phyloP scores from a whole-genome alignment of 2,797 vertebrate species.

The Mycteria americana region DNA sequence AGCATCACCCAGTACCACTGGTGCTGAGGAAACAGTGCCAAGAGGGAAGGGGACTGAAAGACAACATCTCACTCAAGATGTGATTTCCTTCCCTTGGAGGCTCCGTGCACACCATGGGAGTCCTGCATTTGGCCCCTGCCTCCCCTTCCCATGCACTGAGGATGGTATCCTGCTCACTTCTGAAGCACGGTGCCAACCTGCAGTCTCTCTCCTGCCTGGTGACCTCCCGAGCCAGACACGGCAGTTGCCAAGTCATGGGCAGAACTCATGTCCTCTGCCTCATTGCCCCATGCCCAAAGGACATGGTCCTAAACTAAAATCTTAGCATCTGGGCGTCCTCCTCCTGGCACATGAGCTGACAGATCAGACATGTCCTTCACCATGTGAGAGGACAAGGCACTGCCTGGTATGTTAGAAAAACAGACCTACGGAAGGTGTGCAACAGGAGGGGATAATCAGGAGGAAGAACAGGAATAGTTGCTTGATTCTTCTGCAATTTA shows the following conservation, averaged over 20 bases:
- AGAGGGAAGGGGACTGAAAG: not conserved
- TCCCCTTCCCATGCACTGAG: not conserved
- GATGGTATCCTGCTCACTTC: not conserved
- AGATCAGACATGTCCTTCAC: not conserved
- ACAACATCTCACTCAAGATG: fast-evolving
- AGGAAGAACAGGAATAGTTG: not conserved
- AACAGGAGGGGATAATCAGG: not conserved
- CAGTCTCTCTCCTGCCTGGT: not conserved
- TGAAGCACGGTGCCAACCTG: not conserved
- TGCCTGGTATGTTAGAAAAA: not conserved
- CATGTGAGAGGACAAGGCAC: not conserved
- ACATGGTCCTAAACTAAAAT: not conserved
- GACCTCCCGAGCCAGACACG: not conserved
- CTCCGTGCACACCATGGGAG: not conserved
- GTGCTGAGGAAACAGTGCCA: not conserved
- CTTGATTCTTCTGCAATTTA: not conserved
- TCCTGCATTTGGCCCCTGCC: not conserved
- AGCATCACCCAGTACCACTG: not conserved
- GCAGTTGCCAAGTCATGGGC: not conserved
- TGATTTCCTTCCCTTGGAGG: not conserved
- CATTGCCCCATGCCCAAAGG: not conserved
- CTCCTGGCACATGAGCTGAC: not conserved
- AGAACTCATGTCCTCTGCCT: not conserved
- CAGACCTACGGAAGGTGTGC: not conserved
- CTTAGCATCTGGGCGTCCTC: not conserved